Conservation (phyloP, 1,140 invertebrate species). For the Eulimnadia texana region DNA sequence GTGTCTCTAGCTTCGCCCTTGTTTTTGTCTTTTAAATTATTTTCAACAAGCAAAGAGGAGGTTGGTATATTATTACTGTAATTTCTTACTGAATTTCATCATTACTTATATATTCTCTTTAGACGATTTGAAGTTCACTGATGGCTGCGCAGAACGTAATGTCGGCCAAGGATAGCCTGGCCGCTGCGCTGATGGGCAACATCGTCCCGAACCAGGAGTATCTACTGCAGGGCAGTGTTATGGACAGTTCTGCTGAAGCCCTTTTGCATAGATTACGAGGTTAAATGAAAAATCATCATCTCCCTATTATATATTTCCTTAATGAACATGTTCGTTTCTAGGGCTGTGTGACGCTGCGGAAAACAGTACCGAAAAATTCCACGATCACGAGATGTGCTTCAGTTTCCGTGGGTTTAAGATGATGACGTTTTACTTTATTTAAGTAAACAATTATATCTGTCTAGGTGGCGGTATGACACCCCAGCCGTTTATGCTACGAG, state of each 20-base stretch:
- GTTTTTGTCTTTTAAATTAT: no score
- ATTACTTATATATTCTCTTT: no score
- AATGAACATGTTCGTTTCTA: neutral
- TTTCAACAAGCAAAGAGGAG: no score
- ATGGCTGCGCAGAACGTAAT: slow-evolving; percentile 10
- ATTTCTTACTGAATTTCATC: no score
- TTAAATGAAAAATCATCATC: neutral
- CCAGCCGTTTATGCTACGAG: slow-evolving; percentile 49
- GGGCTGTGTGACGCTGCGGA: slow-evolving; percentile 15
- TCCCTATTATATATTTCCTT: neutral
- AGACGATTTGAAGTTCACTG: no score
- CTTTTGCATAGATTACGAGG: slow-evolving; percentile 77
- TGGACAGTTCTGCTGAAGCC: slow-evolving; percentile 84
- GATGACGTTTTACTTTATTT: neutral
- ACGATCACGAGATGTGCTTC: slow-evolving; percentile 73
- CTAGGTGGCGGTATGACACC: slow-evolving; percentile 10
- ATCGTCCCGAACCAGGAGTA: slow-evolving; percentile 83
- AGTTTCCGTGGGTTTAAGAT: slow-evolving; percentile 40
- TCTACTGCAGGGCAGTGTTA: slow-evolving; percentile 74
- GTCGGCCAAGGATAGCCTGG: slow-evolving; percentile 56
- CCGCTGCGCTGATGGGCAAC: slow-evolving; percentile 58
- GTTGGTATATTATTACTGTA: no score
- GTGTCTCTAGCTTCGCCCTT: no score
- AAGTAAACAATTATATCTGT: no score
- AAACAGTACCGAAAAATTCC: slow-evolving; percentile 69